phyloP scores from a whole-genome alignment of 2,797 vertebrate genomes.

The Monodelphis domestica region DNA sequence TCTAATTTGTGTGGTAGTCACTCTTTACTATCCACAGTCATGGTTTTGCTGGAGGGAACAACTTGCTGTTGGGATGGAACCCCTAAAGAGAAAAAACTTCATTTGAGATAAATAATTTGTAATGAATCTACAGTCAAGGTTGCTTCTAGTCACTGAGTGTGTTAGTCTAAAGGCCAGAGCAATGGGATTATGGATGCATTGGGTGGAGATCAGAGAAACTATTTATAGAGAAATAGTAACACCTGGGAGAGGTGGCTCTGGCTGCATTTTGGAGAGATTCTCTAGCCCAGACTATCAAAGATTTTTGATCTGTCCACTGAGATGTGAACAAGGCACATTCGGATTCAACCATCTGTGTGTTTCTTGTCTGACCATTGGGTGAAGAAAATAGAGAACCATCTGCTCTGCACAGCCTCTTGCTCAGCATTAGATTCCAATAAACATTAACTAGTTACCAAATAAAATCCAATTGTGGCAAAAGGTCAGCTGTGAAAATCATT shows the following conservation, averaged over 20 bases:
- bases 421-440: not conserved
- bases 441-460: not conserved
- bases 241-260: not conserved
- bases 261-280: not conserved
- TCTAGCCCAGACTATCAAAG: not conserved
- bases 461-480: not conserved
- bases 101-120: not conserved
- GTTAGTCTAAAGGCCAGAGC: not conserved
- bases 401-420: not conserved
- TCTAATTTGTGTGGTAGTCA: no score
- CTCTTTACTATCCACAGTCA: not conserved
- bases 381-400: not conserved
- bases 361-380: not conserved
- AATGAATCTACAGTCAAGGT: not conserved
- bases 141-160: not conserved
- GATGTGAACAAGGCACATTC: not conserved
- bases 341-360: not conserved
- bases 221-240: not conserved
- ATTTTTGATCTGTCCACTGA: not conserved
- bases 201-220: not conserved
- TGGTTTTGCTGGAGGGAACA: constrained; percentile 1
- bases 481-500: not conserved
- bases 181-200: not conserved
- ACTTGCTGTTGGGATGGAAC: not conserved
- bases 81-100: not conserved